Evolutionary conservation across 2,113 vertebrate species (phyloP).

Genomic region (Bambusicola thoracicus): DNA sequence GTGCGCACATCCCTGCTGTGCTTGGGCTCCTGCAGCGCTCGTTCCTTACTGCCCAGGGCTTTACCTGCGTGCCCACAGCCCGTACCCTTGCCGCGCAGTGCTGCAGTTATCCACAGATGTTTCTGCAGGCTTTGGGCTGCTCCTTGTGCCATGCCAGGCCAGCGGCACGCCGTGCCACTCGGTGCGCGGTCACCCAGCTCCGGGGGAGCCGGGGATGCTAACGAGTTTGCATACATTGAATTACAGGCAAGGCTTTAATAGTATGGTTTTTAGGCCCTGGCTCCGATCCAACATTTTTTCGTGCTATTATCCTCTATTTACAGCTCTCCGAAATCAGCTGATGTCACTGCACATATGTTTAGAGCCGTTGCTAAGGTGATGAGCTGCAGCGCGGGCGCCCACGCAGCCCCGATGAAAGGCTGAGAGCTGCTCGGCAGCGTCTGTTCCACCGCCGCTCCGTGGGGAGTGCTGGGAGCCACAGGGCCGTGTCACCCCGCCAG

Average conservation of each 20-base stretch:
- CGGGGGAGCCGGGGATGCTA: constrained; percentile 22
- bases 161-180: neutral
- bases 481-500: no score
- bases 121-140: neutral
- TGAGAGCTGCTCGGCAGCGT: constrained; percentile 47
- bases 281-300: constrained; percentile 44
- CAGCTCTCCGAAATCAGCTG: constrained; percentile 77
- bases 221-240: constrained; percentile 50
- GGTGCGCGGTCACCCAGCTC: constrained; percentile 29
- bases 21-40: no score
- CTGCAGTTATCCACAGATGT: neutral
- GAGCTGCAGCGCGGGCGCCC: constrained; percentile 70
- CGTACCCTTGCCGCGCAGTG: neutral
- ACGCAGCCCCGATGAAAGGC: constrained; percentile 73
- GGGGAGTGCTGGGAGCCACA: no score
- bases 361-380: constrained; percentile 80
- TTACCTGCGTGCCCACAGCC: no score
- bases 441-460: neutral
- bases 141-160: neutral
- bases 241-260: constrained; percentile 56
- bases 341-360: constrained; percentile 81
- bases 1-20: no score
- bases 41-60: no score
- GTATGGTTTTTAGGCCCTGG: constrained; percentile 59
- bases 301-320: constrained; percentile 78